Base-by-base conservation (phyloP, 1,140 invertebrate species). In the Bombus difficillimus region DNA sequence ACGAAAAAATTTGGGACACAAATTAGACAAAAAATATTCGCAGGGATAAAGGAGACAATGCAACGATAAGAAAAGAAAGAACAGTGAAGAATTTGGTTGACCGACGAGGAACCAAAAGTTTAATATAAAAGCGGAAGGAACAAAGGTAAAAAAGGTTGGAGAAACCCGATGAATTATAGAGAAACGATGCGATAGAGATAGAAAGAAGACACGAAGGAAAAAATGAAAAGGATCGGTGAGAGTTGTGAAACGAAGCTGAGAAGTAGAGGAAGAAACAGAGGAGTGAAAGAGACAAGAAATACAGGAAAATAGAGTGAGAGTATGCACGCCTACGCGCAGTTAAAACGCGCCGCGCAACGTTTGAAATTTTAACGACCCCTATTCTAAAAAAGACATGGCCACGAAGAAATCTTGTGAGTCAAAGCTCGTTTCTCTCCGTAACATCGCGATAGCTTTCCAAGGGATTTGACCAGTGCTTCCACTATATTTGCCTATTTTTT, bases 341-440 rank as follows among this genome's bases (percentile, higher is more conserved):
- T 68, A 43, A 66, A 43, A 64, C n/a, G 13, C 34, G 43, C 59
- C 37, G 57, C n/a, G 28, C 34, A 79, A 47, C 62, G 62, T 68
- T 79, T 79, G 41, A 83, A 77, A 68, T 83, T 77, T 77, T 77
- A 83, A 83, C 59, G 62, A 68, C 13, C 28, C 1, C 22, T 9
- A 37, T 68, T 28, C 37, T 25, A n/a, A 53, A 83, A 57, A 77
- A 68, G 59, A 34, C 53, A 53, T 41, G 66, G 9, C 32, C 8
- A 32, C 10, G 15, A n/a, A 62, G 32, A 53, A 62, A 64, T 47
- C 41, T 77, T 15, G 53, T n/a, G 72, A 53, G 81, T 57, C 62
- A n/a, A 22, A 41, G 43, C 39, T 75, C n/a, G 53, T 82, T 62
- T 28, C 25, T 28, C 25, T 32, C 15, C 8, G 34, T 47, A 75